Conservation (phyloP, 2,797 vertebrate genomes). For the Typhlichthys subterraneus region DNA sequence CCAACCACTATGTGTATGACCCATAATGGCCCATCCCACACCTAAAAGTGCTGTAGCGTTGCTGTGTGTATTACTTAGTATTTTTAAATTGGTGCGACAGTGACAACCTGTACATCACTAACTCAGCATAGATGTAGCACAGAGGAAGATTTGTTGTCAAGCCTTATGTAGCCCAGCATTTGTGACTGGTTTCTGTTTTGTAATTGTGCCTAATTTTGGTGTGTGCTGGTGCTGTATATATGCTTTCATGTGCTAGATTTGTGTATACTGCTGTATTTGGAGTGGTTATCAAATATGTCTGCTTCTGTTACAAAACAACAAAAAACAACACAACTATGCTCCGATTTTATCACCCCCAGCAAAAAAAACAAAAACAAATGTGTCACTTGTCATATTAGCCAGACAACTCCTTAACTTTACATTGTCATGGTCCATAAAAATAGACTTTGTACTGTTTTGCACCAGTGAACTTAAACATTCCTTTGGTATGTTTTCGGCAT, state of each 20-base stretch:
- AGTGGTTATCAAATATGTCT: constrained; percentile 75
- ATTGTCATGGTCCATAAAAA: constrained; percentile 67
- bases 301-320: constrained; percentile 63
- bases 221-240: constrained; percentile 80
- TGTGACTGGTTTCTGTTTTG: constrained; percentile 80
- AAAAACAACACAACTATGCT: constrained; percentile 67
- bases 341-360: constrained; percentile 35
- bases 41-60: constrained; percentile 77
- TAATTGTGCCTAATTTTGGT: constrained; percentile 75
- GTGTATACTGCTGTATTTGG: constrained; percentile 72
- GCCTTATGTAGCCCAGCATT: constrained; percentile 81
- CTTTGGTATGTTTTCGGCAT: constrained; percentile 61
- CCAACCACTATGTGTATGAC: constrained; percentile 87
- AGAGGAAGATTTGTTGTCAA: constrained; percentile 79
- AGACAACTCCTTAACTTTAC: constrained; percentile 60
- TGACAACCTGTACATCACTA: constrained; percentile 75
- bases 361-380: constrained; percentile 29
- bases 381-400: constrained; percentile 56
- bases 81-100: constrained; percentile 75
- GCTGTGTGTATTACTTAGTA: constrained; percentile 76
- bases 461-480: constrained; percentile 70
- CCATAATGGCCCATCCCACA: constrained; percentile 82
- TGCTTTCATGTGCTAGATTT: constrained; percentile 77
- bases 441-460: constrained; percentile 79
- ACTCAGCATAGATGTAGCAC: constrained; percentile 83